A percentile compares a stretch with the other conserved stretches of the same genome.
phyloP scores from a whole-genome alignment of 2,113 vertebrate species.

The Carettochelys insculpta region DNA sequence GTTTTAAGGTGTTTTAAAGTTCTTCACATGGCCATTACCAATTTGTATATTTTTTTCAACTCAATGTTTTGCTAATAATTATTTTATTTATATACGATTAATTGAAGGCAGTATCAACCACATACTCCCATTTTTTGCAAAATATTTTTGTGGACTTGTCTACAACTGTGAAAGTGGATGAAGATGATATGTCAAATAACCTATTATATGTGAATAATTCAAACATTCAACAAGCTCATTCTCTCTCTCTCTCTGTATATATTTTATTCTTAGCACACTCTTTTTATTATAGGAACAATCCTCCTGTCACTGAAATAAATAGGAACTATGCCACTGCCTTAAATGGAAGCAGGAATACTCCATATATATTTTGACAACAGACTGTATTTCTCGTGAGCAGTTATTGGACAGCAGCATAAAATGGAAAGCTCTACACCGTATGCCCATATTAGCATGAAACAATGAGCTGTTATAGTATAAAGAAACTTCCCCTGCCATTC shows the following conservation, averaged over 20 bases:
- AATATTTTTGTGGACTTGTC: background rate
- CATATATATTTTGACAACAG: background rate
- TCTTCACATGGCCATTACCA: background rate
- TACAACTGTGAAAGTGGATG: accelerated
- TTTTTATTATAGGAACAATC: background rate
- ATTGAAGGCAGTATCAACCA: background rate
- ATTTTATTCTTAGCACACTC: background rate
- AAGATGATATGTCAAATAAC: background rate
- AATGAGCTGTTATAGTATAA: background rate
- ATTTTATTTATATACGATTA: background rate
- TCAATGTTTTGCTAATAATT: background rate
- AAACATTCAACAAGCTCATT: background rate
- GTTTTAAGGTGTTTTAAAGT: background rate
- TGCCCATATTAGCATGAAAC: background rate
- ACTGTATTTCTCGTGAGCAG: background rate
- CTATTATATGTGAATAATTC: background rate
- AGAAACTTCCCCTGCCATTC: background rate
- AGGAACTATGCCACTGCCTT: no score
- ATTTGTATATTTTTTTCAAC: background rate
- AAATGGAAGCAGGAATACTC: background rate
- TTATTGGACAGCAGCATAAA: background rate
- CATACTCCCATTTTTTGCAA: background rate
- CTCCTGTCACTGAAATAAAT: no score
- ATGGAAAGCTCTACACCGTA: accelerated
- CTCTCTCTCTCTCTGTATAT: background rate